Conservation (phyloP, 2,797 vertebrate species). For the Cygnus olor region DNA sequence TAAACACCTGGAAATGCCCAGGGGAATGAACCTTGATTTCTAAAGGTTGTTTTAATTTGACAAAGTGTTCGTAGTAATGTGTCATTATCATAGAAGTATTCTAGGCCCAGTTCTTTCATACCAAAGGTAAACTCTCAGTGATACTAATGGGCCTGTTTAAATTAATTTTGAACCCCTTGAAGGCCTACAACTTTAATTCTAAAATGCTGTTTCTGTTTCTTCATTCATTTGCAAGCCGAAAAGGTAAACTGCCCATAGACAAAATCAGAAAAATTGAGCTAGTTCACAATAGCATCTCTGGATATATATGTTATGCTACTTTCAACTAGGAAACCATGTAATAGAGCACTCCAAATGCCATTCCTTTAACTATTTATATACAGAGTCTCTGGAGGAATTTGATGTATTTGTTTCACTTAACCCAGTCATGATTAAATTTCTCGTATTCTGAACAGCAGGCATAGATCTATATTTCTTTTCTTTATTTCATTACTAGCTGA, state of each 20-base stretch:
- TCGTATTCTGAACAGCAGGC: constrained; percentile 56
- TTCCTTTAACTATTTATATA: constrained; percentile 49
- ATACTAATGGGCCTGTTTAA: neutral
- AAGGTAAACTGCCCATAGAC: neutral
- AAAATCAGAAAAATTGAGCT: neutral
- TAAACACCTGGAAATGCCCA: neutral
- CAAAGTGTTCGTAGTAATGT: neutral
- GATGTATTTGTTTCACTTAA: constrained; percentile 62
- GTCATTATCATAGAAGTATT: neutral
- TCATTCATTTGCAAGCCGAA: neutral
- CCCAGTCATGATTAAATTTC: constrained; percentile 71
- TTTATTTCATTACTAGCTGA: constrained; percentile 75
- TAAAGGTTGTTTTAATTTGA: neutral
- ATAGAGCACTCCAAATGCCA: neutral
- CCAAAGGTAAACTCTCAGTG: neutral
- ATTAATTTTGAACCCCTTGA: neutral
- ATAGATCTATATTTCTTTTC: constrained; percentile 60
- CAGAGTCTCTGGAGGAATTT: constrained; percentile 17
- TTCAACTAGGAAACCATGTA: neutral
- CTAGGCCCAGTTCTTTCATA: neutral
- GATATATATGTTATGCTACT: neutral
- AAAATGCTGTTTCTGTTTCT: neutral
- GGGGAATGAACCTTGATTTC: neutral
- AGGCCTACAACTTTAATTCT: neutral
- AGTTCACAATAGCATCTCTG: neutral